Base-by-base conservation (phyloP, 2,888 invertebrate genomes). In the Glomeris marginata region DNA sequence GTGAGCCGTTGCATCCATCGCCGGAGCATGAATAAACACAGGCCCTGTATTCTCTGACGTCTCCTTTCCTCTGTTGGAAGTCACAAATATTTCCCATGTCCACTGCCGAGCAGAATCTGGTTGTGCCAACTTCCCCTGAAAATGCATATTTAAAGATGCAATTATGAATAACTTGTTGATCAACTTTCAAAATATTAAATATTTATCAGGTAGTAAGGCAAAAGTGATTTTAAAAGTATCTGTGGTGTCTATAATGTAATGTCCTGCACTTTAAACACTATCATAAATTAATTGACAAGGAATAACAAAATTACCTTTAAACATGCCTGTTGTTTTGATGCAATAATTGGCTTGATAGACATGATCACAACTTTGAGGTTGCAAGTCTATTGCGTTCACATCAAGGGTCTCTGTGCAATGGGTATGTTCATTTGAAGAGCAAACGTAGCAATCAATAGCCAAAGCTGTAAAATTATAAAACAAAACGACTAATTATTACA, bases 21-120 rank as follows among this genome's bases (percentile, higher is more conserved):
- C 78, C 74, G 50, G 72, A 70, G 61, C 91, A 91, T 1, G 90
- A 90, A 64, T 77, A 87, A 48, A 90, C 78, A 66, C 91, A 91
- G 2, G 88, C 86, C 56, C 90, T 74, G 66, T 90, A 90, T 52
- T 78, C 77, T 59, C 86, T 68, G 59, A 74, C 76, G 64, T 91
- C 91, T n/a, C 90, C 90, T 6, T 80, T 80, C 57, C 88, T 82
- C 54, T 75, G 71, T 1, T 88, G 85, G 66, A 85, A 87, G 63
- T 88, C 81, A 67, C 91, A 91, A 61, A 85, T 87, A 66, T 86
- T 87, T 15, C 90, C 90, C 61, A 87, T 69, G 66, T 90, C 81
- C 60, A 82, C 69, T 0, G 88, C 79, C 1, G 90, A 88, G 65
- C 91, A 91, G 63, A 77, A 88, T 56, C 91, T 73, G 61, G 83